Evolutionary conservation across 2,888 invertebrate species (phyloP).

Genomic region (Cephus pulcher): DNA sequence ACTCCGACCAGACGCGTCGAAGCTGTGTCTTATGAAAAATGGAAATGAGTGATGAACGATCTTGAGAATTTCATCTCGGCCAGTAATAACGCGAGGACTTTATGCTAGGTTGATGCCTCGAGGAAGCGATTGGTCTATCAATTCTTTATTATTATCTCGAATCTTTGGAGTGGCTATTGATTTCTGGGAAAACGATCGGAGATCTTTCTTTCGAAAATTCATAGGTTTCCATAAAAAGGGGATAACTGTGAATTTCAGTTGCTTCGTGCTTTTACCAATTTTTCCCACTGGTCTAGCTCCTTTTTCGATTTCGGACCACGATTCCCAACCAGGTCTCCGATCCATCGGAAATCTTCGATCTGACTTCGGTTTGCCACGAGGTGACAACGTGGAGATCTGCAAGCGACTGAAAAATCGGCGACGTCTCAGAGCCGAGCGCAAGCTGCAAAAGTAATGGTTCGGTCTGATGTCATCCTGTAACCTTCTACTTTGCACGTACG

Average conservation of each 20-base stretch:
- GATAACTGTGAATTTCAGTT: background rate
- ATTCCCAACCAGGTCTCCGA: background rate
- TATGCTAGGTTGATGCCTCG: background rate
- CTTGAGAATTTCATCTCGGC: background rate
- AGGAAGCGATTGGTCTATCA: background rate
- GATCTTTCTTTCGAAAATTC: background rate
- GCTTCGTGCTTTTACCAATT: background rate
- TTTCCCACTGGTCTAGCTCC: background rate
- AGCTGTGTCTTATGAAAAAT: background rate
- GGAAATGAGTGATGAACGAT: background rate
- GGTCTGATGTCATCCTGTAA: constrained; percentile 47
- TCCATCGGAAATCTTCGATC: background rate
- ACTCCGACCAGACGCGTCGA: background rate
- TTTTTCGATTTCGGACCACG: background rate
- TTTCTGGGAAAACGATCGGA: background rate
- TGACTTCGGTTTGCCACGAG: background rate
- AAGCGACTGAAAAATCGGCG: background rate
- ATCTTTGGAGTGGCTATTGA: background rate
- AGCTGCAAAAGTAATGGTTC: constrained; percentile 33
- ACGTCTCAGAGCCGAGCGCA: background rate
- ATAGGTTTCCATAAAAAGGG: background rate
- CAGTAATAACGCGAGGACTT: background rate
- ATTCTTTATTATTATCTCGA: background rate
- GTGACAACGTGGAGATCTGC: background rate
- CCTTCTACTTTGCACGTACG: constrained; percentile 48